phyloP scores from a whole-genome alignment of 2,113 vertebrate species.

The Epinephelus lanceolatus region DNA sequence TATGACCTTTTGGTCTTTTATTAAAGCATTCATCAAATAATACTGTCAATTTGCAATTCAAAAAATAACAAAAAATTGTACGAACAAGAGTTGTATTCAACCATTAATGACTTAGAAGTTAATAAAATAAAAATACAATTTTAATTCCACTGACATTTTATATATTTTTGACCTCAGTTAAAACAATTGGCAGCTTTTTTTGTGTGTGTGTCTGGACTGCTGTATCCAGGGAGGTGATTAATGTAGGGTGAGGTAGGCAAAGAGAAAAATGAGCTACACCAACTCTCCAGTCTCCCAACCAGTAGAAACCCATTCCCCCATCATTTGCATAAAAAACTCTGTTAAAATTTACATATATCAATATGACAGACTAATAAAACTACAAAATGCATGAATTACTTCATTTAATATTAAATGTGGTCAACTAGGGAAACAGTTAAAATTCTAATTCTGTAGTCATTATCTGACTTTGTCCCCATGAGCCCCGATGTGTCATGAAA shows the following conservation, averaged over 20 bases:
- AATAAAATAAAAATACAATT: not conserved
- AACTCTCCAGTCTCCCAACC: not conserved
- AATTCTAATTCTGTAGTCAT: not conserved
- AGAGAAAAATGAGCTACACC: not conserved
- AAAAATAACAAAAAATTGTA: no score
- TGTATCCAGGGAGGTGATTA: no score
- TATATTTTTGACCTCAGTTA: not conserved
- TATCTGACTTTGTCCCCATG: not conserved
- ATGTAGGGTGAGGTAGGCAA: not conserved
- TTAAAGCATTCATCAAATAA: no score
- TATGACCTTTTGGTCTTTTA: no score
- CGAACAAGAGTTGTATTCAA: not conserved
- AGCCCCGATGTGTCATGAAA: not conserved
- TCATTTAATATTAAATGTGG: conserved; percentile 9
- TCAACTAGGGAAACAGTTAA: not conserved
- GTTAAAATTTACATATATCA: not conserved
- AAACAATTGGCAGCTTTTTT: not conserved
- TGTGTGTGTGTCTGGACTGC: no score
- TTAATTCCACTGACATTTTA: not conserved
- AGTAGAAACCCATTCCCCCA: not conserved
- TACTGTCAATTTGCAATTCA: no score
- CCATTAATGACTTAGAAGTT: not conserved
- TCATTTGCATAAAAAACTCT: not conserved
- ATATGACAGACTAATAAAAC: not conserved
- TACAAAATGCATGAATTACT: not conserved